Percentiles rank a stretch among this genome's conserved stretches.
phyloP scores from a whole-genome alignment of 2,888 invertebrate species.

The Trissoscelio sp. region DNA sequence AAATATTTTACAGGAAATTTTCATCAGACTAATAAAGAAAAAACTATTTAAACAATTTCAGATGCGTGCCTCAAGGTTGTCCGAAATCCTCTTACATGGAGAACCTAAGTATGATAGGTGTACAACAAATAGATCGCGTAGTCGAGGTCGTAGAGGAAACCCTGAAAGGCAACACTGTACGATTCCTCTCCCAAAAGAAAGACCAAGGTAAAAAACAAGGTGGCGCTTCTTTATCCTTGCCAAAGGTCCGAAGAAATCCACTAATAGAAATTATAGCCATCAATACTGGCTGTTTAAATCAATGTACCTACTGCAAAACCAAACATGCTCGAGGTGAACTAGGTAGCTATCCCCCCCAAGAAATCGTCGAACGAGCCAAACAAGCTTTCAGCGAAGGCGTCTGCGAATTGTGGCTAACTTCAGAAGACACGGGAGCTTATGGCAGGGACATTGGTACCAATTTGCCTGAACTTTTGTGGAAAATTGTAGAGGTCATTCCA shows the following conservation, averaged over 20 bases:
- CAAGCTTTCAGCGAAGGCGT: conserved; percentile 97
- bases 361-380: conserved; percentile 93
- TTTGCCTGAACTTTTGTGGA: conserved; percentile 93
- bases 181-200: conserved; percentile 92
- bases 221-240: conserved; percentile 93
- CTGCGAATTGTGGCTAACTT: conserved; percentile 98
- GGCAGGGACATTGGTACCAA: conserved; percentile 96
- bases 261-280: conserved; percentile 98
- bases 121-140: conserved; percentile 98
- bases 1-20: too few relatives aligned
- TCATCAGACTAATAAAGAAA: too few relatives aligned
- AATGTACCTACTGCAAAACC: conserved; percentile 99
- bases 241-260: conserved; percentile 98
- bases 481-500: conserved; percentile 91
- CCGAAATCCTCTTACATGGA: conserved; percentile 88
- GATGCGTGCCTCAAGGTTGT: conserved; percentile 97
- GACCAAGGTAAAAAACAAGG: conserved; percentile 91
- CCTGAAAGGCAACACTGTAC: conserved; percentile 92
- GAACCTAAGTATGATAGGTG: conserved; percentile 97
- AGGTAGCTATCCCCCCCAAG: conserved; percentile 95
- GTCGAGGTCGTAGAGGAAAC: conserved; percentile 99
- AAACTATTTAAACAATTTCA: conserved; percentile 61
- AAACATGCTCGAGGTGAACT: conserved; percentile 98
- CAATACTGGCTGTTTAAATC: conserved; percentile 98
- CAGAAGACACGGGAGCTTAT: conserved; percentile 99